Base-by-base conservation (phyloP, 2,797 vertebrate species). In the Ciconia nigra region DNA sequence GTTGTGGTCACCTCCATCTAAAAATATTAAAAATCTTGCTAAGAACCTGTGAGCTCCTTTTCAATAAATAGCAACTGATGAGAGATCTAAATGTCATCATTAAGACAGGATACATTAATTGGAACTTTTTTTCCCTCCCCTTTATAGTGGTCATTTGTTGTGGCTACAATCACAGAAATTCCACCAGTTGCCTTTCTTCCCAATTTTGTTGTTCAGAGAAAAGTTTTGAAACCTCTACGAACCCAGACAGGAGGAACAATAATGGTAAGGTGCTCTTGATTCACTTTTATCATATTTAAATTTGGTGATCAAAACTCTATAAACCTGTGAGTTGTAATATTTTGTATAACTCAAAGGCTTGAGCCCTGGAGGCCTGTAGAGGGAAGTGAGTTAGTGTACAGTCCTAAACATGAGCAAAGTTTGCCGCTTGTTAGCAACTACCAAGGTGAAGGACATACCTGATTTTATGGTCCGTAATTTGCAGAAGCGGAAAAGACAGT, bases 201-300 rank as follows among this genome's bases (percentile, higher is more conserved):
- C 63, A 99, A 99, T 97, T 99, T 99, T 63, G 97, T 99, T 82
- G 99, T 99, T 83, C 99, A 99, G 97, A 98, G 99, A 35, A 99
- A 98, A 94, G 99, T 99, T 63, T 97, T 99, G 93, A 98, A 97
- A 84, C 99, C 99, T 28, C 97, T 99, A 4, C 98, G 99, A 91
- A 99, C 98, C 12, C 99, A 99, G 98, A 99, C 99, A 2, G 99
- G 99, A 96, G 99, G 99, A 88, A 99, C 99, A 39, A 99, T 99
- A 92, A 99, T 99, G 99, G 99, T 99, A 98, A 90, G 98, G 9
- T 44, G 41, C 49, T 87, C 55, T 39, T 78, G 65, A 28, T n/a
- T 54, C 17, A 8, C 39, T 84, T 74, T 11, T 54, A 4, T 44
- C 0, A 0, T 42, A 7, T 57, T 70, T 49, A 28, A 57, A 46